Percentiles rank a stretch among this genome's conserved stretches.
phyloP scores from a whole-genome alignment of 2,113 vertebrate genomes.

The Bufo gargarizans region DNA sequence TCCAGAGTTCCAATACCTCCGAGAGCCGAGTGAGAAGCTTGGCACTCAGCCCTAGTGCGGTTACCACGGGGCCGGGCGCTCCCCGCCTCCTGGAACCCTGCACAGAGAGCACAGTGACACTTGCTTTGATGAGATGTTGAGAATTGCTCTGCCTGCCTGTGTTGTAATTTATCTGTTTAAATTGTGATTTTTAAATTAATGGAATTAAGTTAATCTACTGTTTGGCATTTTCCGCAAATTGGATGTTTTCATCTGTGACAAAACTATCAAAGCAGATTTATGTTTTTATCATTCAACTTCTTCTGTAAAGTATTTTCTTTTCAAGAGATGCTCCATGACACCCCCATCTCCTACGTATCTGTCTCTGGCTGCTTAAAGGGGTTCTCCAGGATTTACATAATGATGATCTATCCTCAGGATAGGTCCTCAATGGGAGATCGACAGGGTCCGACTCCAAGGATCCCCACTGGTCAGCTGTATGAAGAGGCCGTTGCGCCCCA shows the following conservation, averaged over 20 bases:
- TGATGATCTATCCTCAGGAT: too few relatives aligned
- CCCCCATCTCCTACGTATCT: neutral
- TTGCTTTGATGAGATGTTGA: slow-evolving; percentile 33
- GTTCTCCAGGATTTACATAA: too few relatives aligned
- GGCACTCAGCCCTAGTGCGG: too few relatives aligned
- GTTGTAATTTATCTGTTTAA: slow-evolving; percentile 42
- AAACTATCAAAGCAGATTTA: slow-evolving; percentile 13
- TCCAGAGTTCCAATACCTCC: too few relatives aligned
- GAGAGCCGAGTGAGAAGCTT: too few relatives aligned
- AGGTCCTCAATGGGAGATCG: too few relatives aligned
- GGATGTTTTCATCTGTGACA: slow-evolving; percentile 47
- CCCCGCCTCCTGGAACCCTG: too few relatives aligned
- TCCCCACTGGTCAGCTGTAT: too few relatives aligned
- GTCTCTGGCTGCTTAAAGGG: neutral
- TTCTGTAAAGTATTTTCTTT: neutral
- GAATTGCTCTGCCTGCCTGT: slow-evolving; percentile 29
- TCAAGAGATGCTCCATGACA: neutral
- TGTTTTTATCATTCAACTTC: neutral
- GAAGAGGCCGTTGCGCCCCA: too few relatives aligned
- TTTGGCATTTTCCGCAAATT: slow-evolving; percentile 19
- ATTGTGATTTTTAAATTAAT: slow-evolving; percentile 54
- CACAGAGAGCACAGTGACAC: too few relatives aligned
- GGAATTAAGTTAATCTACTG: slow-evolving; percentile 37
- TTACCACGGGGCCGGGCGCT: too few relatives aligned
- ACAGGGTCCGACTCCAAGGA: too few relatives aligned